phyloP scores from a whole-genome alignment of 2,797 vertebrate genomes.

The Phaenicophaeus curvirostris region DNA sequence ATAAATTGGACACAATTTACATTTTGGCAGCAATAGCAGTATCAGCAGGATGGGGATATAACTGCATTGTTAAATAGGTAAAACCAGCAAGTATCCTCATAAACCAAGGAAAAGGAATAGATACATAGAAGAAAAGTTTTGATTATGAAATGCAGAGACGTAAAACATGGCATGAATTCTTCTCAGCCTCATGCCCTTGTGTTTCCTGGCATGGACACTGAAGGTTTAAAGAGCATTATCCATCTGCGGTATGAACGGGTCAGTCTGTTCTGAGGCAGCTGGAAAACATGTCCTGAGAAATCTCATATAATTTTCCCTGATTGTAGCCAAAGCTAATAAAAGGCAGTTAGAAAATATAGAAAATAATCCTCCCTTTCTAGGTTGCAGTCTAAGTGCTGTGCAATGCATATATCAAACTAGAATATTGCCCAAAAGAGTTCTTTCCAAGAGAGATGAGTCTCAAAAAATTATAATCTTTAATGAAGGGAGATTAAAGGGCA shows the following conservation, averaged over 20 bases:
- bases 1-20: neutral
- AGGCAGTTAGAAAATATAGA: neutral
- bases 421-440: neutral
- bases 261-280: neutral
- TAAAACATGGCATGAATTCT: neutral
- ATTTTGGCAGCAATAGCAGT: neutral
- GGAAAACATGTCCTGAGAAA: neutral
- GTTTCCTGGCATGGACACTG: neutral
- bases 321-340: neutral
- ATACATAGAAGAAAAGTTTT: neutral
- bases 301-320: neutral
- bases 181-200: neutral
- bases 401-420: neutral
- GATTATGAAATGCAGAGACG: neutral
- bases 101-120: neutral
- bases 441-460: neutral
- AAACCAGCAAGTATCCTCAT: neutral
- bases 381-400: neutral
- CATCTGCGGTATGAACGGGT: neutral
- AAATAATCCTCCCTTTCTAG: neutral
- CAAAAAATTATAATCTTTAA: neutral
- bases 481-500: neutral
- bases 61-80: neutral
- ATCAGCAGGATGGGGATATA: neutral
- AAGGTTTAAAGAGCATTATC: conserved; percentile 2